Percentiles rank a stretch among this genome's conserved stretches.
These are phyloP conservation scores for Ameiurus melas DNA, from an alignment of 2,113 vertebrate species.

Conservation along the genomic window DNA sequence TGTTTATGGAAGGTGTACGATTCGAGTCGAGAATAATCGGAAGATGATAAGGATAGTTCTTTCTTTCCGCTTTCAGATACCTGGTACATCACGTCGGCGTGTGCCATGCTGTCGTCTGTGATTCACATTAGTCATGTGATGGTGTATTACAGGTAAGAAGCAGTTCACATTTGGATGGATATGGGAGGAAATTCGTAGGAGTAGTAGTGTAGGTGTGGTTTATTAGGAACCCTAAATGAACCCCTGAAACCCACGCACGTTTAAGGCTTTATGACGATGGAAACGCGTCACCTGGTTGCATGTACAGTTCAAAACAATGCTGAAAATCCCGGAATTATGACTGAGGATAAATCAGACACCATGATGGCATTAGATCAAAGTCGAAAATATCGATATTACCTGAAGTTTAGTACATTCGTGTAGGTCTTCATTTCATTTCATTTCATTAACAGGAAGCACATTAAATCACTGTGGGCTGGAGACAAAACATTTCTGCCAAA, in stretches of 20 bases:
- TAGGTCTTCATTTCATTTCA: background rate
- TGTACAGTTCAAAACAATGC: background rate
- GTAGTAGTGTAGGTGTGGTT: no score
- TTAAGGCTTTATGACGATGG: no score
- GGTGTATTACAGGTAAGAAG: conserved; percentile 83
- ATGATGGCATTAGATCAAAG: no score
- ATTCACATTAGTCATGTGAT: conserved; percentile 81
- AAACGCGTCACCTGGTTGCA: no score
- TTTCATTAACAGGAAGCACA: conserved; percentile 76
- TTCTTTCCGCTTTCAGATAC: conserved; percentile 61
- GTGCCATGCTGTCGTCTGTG: conserved; percentile 77
- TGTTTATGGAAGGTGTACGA: background rate
- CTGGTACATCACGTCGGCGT: conserved; percentile 78
- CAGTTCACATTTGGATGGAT: no score
- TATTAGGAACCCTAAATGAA: background rate
- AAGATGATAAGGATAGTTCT: no score
- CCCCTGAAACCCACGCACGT: no score
- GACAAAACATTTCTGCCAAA: conserved; percentile 77
- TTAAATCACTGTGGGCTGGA: conserved; percentile 82
- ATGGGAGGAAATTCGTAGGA: no score
- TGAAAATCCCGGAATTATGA: background rate
- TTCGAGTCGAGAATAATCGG: background rate
- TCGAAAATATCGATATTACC: no score
- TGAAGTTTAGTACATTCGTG: background rate
- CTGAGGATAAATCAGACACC: no score